Evolutionary conservation across 2,888 invertebrate species (phyloP), one percentile per base, ranked within the genome.

Genomic region (Mesopsocus fuscifrons): DNA sequence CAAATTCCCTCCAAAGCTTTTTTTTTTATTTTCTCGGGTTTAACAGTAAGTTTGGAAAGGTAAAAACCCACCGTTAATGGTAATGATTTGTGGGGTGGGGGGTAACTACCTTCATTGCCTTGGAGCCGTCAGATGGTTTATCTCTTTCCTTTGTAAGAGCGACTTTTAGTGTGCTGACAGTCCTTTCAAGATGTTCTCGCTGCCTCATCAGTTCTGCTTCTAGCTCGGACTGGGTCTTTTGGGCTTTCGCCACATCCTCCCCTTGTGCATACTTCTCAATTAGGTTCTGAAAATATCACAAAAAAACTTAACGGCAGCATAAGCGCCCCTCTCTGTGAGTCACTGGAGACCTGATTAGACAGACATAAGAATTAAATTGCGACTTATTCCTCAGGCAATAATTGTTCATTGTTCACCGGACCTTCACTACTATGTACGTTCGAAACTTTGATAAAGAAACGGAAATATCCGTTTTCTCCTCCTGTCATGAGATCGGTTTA

Each of bases 121-220:
- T 16, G 8, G 57, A 50, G 67, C 74, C 61, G 74, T 71, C 67
- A 77, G 73, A 44, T 79, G 70, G 52, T 73, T 16, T 26, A 55
- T 53, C 32, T 65, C 50, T 48, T 66, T 41, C 30, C 44, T 46
- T 38, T 45, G 41, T 23, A 41, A 47, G 32, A 44, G 65, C 49
- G 20, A 61, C 58, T 45, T 68, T 63, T 13, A 72, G 56, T 1
- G 67, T 66, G 5, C 63, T 60, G 1, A 77, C 66, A 1, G 74
- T 72, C 42, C 67, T 61, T 55, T 89, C 89, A 22, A 91, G 66
- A 56, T 87, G 82, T 48, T 80, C 79, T 30, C 87, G 66, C 56
- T 91, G 89, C 1, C 84, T 68, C 49, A 78, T 67, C 53, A 84
- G 79, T 59, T 83, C 83, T 17, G 71, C 69, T 17, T 76, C 73